Conservation (phyloP, 2,113 vertebrate genomes). For the Rhinopithecus roxellana region DNA sequence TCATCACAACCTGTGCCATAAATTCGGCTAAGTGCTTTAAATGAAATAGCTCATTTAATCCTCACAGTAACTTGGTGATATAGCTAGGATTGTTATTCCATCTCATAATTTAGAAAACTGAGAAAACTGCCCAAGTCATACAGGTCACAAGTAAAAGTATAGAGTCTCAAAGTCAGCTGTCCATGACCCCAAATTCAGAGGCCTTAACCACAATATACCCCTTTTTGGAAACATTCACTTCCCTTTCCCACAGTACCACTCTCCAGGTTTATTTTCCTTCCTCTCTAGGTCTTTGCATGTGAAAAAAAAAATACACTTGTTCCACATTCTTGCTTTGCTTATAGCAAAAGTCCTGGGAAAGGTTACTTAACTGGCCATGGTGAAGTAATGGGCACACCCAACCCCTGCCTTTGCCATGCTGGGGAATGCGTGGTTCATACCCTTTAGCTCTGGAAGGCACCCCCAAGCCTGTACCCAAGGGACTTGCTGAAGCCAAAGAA, state of each 20-base stretch:
- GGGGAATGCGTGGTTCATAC: neutral
- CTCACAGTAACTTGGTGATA: neutral
- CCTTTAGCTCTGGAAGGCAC: neutral
- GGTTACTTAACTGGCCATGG: neutral
- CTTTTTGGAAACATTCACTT: neutral
- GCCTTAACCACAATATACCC: neutral
- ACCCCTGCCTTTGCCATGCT: neutral
- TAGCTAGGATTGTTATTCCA: neutral
- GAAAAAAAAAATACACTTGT: neutral
- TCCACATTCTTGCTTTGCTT: neutral
- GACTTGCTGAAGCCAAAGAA: neutral
- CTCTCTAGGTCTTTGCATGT: neutral
- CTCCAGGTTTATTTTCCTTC: neutral
- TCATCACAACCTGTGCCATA: neutral
- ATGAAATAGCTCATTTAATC: neutral
- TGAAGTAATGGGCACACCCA: neutral
- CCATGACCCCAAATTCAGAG: neutral
- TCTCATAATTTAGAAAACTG: neutral
- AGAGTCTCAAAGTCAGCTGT: neutral
- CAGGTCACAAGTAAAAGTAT: neutral
- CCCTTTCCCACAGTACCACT: neutral
- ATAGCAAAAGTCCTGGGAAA: neutral
- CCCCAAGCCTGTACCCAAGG: neutral
- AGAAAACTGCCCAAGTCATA: neutral
- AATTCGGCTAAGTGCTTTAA: neutral